Percentiles rank a stretch among this genome's conserved stretches.
Evolutionary conservation across 2,888 invertebrate species (phyloP).

Genomic region (Platerodrilus igneus): DNA sequence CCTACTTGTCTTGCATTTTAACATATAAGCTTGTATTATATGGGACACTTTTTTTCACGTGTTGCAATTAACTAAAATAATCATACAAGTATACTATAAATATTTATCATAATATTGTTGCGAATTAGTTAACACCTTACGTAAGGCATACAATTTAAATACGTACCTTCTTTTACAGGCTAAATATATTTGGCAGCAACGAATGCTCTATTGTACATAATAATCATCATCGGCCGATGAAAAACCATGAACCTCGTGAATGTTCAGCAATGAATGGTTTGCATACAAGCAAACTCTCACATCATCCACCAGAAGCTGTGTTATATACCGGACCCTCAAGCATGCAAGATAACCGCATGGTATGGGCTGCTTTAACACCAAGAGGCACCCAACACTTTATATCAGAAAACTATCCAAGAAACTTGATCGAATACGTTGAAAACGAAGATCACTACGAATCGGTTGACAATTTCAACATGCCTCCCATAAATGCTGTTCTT

Average conservation of each 20-base stretch:
- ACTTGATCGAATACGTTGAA: conserved; percentile 49
- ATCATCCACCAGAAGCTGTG: conserved; percentile 42
- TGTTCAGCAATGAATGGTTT: conserved; percentile 47
- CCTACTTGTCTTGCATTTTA: too few species aligned
- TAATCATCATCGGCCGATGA: conserved; percentile 45
- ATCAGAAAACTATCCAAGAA: conserved; percentile 60
- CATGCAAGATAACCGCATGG: conserved; percentile 45
- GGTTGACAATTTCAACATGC: conserved; percentile 56
- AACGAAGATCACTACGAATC: conserved; percentile 66
- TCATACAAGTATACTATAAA: too few species aligned
- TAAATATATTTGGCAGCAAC: conserved; percentile 55
- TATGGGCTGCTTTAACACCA: conserved; percentile 81
- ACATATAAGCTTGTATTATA: too few species aligned
- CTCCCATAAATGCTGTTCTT: conserved; percentile 33
- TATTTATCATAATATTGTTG: too few species aligned
- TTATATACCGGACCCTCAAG: conserved; percentile 38
- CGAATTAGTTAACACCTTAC: too few species aligned
- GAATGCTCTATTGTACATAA: conserved; percentile 49
- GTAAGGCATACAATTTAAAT: too few species aligned
- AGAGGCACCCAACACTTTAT: conserved; percentile 76
- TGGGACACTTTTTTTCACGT: too few species aligned
- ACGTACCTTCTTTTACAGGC: too few species aligned
- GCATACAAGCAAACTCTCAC: conserved; percentile 41
- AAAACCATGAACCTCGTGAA: conserved; percentile 46
- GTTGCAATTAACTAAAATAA: too few species aligned